phyloP scores from a whole-genome alignment of 2,113 vertebrate genomes.

The Corvus cornix region DNA sequence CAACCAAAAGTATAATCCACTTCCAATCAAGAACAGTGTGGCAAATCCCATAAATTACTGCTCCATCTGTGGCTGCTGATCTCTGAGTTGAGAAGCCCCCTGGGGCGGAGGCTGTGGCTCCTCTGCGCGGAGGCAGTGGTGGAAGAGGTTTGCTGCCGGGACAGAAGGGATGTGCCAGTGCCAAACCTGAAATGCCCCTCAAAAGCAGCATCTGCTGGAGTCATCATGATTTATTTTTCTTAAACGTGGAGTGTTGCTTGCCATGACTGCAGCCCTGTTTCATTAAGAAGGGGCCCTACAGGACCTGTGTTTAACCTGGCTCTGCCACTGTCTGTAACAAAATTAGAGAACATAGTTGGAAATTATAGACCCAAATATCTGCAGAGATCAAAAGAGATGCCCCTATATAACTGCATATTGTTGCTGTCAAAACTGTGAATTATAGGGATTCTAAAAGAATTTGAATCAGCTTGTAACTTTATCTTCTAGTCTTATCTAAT shows the following conservation, averaged over 20 bases:
- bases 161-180: neutral
- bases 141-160: neutral
- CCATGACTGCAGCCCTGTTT: neutral
- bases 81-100: neutral
- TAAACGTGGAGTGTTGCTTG: neutral
- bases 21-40: neutral
- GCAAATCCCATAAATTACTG: neutral
- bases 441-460: neutral
- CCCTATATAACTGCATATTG: neutral
- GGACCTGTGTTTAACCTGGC: neutral
- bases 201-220: neutral
- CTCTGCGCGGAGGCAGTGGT: accelerated
- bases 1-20: neutral
- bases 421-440: neutral
- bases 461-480: neutral
- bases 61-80: neutral
- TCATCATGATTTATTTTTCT: accelerated
- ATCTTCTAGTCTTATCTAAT: neutral
- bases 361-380: neutral
- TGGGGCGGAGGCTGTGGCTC: neutral
- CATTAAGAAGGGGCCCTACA: neutral
- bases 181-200: neutral
- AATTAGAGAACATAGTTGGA: neutral
- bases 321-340: neutral
- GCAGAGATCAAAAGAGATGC: neutral